A percentile compares a stretch with the other conserved stretches of the same genome.
Evolutionary conservation across 2,113 vertebrate species (phyloP).

Genomic region (Athene noctua): DNA sequence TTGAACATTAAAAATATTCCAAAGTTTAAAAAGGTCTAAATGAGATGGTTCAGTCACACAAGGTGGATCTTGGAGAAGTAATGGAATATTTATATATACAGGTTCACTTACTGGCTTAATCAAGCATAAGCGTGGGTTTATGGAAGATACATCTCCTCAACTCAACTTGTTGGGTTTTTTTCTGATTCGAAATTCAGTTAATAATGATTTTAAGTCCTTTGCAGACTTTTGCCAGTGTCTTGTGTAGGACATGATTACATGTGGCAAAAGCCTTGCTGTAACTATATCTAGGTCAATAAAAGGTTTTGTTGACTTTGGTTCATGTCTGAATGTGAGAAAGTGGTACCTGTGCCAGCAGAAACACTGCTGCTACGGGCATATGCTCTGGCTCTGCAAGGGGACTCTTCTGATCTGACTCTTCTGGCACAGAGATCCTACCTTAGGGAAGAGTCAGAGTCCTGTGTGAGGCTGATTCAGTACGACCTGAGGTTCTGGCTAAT

Average conservation of each 20-base stretch:
- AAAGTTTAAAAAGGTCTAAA: neutral
- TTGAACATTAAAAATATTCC: neutral
- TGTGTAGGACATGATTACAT: accelerated
- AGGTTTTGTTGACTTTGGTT: conserved; percentile 8
- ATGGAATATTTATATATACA: neutral
- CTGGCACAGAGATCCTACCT: neutral
- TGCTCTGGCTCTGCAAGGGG: neutral
- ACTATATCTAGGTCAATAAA: neutral
- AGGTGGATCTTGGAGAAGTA: neutral
- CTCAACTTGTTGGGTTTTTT: neutral
- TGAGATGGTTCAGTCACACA: neutral
- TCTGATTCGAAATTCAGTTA: neutral
- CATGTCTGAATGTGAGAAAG: neutral
- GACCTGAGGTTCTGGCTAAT: neutral
- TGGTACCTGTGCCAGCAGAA: neutral
- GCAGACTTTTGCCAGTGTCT: neutral
- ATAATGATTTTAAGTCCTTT: neutral
- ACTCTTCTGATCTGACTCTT: neutral
- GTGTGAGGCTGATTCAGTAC: neutral
- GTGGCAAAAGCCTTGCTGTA: neutral
- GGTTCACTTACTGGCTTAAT: neutral
- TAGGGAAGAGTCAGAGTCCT: neutral
- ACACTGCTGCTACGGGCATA: neutral
- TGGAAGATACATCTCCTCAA: neutral
- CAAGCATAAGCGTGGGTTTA: neutral